Percentiles rank a stretch among this genome's conserved stretches.
Conservation (phyloP, 2,113 vertebrate species). For the Lampris incognitus region DNA sequence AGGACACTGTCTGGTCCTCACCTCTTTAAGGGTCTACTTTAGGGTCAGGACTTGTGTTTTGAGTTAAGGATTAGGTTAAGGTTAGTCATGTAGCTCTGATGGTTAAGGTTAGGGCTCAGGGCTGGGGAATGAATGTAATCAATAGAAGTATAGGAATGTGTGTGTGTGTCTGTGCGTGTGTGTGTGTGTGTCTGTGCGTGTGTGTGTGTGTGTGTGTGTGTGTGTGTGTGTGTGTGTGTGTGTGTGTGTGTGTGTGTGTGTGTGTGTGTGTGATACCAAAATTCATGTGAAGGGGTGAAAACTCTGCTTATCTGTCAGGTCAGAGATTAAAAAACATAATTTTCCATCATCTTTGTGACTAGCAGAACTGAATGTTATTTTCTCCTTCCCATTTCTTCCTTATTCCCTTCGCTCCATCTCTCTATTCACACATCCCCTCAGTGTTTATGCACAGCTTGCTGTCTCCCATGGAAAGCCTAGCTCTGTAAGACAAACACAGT, state of each 20-base stretch:
- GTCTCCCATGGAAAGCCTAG: neutral
- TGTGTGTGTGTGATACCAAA: conserved; percentile 19
- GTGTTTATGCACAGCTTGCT: too few species aligned
- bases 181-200: conserved; percentile 10
- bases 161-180: neutral
- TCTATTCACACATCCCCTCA: neutral
- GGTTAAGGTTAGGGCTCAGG: too few species aligned
- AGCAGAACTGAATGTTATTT: neutral
- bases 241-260: conserved; percentile 17
- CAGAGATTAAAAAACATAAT: conserved; percentile 30
- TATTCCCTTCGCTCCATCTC: neutral
- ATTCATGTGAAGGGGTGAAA: conserved; percentile 46
- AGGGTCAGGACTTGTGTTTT: too few species aligned
- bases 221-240: conserved; percentile 25
- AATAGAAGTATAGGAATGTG: too few species aligned
- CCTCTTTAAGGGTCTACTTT: too few species aligned
- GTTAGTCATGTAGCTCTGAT: too few species aligned
- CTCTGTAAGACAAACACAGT: neutral
- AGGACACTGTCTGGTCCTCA: too few species aligned
- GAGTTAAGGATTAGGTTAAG: too few species aligned
- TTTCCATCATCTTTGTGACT: neutral
- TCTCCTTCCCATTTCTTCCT: neutral
- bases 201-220: conserved; percentile 20
- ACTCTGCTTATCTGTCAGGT: conserved; percentile 30
- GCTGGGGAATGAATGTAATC: too few species aligned